These are phyloP conservation scores for Menidia menidia DNA, from an alignment of 2,797 vertebrate species.

Conservation along the genomic window DNA sequence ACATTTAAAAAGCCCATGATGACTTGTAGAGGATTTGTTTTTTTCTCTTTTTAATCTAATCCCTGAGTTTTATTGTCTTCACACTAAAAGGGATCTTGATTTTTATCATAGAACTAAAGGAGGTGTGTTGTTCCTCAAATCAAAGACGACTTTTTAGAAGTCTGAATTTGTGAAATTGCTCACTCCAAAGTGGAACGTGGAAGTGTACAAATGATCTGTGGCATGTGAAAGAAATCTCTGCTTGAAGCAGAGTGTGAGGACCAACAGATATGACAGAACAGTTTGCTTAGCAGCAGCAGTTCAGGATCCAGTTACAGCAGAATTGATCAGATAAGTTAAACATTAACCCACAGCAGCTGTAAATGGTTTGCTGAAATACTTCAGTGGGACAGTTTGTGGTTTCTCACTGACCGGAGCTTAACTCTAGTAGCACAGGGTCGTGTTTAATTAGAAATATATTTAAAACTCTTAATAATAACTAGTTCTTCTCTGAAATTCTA, in stretches of 20 bases:
- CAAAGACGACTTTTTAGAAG: neutral
- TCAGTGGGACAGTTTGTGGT: neutral
- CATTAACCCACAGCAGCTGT: neutral
- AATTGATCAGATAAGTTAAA: neutral
- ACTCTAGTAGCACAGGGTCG: neutral
- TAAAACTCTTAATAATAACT: too few species aligned
- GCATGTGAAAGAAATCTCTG: too few species aligned
- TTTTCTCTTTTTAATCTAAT: neutral
- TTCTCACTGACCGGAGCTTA: neutral
- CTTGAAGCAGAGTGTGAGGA: too few species aligned
- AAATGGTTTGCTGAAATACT: neutral
- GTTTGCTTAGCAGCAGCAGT: neutral
- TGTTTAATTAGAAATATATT: conserved; percentile 1
- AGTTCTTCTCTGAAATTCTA: too few species aligned
- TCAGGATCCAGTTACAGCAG: neutral
- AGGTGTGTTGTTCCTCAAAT: too few species aligned
- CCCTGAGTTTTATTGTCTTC: neutral
- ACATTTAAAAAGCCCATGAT: neutral
- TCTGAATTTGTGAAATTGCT: neutral
- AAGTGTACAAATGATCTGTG: too few species aligned
- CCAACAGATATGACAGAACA: too few species aligned
- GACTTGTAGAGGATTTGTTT: neutral
- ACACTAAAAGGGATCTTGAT: too few species aligned
- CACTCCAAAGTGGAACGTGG: too few species aligned
- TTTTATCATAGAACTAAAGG: too few species aligned